Evolutionary conservation across 2,888 invertebrate species (phyloP), one percentile per base, ranked within the genome.

Genomic region (Coecobrya sp.): DNA sequence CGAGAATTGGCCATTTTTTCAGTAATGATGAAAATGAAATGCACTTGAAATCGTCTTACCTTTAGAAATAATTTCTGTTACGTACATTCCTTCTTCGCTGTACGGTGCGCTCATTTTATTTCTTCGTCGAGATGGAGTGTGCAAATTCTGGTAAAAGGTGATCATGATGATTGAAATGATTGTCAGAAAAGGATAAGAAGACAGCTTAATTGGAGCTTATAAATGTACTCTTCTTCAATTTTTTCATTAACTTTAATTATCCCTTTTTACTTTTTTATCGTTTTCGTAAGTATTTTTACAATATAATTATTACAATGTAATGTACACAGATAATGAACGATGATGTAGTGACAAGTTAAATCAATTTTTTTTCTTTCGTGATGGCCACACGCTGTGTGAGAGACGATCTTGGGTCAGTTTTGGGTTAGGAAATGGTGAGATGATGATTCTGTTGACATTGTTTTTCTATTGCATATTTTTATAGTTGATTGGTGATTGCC

Each of bases 171-270:
- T n/a, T 49, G 49, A 49, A 76, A 49, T 76, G 76, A 68, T 27
- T 85, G 49, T 76, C 76, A 73, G 73, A 73, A 5, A 73, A 73
- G 73, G 42, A 76, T 76, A 25, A 73, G 73, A 49, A 85, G 85
- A 85, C 85, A 85, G 25, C 85, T 85, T 85, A 85, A 85, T 85
- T 85, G 85, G 68, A 85, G 85, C 85, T 68, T 49, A 11, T 73
- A 25, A n/a, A 73, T 42, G 13, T 42, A 76, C 49, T 76, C 76
- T 13, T 76, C 52, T 82, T 82, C 59, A 59, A 30, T 42, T n/a
- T 82, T 36, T 45, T 82, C 36, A 82, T 76, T 76, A 49, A 22
- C 49, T 5, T 76, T 76, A 76, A 76, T 76, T 76, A 76, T 49
- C 22, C 49, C 30, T 45, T 73, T 16, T 42, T 73, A 11, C 25